Percentiles rank a stretch among this genome's conserved stretches.
Evolutionary conservation across 1,140 invertebrate species (phyloP).

Genomic region (Neoseiulus cucumeris): DNA sequence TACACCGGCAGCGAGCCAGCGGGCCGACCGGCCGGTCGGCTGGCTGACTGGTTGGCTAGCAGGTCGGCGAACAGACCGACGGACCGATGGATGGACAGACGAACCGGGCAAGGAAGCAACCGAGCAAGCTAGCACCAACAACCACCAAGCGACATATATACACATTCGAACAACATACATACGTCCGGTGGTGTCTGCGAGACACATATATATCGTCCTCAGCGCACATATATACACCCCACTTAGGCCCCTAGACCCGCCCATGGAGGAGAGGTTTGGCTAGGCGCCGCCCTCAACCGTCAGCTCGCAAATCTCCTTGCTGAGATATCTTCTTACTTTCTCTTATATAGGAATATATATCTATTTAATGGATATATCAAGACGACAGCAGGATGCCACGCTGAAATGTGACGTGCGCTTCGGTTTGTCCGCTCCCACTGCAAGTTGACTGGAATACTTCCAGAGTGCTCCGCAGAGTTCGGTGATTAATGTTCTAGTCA

Average conservation of each 20-base stretch:
- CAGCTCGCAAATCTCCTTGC: conserved; percentile 11
- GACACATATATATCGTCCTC: too few species aligned
- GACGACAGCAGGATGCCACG: conserved; percentile 11
- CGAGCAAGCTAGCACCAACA: background rate
- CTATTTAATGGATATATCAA: conserved; percentile 10
- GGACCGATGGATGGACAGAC: background rate
- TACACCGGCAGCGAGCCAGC: background rate
- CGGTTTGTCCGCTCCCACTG: too few species aligned
- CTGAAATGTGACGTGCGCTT: conserved; percentile 8
- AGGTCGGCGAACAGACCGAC: background rate
- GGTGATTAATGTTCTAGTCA: too few species aligned
- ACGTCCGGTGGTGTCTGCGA: too few species aligned
- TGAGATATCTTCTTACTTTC: conserved; percentile 12
- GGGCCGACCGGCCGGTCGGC: too few species aligned
- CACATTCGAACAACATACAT: too few species aligned
- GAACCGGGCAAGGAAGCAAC: background rate
- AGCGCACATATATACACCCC: too few species aligned
- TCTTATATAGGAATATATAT: conserved; percentile 11
- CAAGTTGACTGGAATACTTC: too few species aligned
- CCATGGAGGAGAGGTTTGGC: too few species aligned
- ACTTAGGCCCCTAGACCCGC: too few species aligned
- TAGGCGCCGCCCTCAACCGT: background rate
- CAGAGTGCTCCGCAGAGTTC: too few species aligned
- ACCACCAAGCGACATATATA: too few species aligned
- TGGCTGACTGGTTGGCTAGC: background rate